phyloP scores from a whole-genome alignment of 2,113 vertebrate species.

The Protobothrops mucrosquamatus region DNA sequence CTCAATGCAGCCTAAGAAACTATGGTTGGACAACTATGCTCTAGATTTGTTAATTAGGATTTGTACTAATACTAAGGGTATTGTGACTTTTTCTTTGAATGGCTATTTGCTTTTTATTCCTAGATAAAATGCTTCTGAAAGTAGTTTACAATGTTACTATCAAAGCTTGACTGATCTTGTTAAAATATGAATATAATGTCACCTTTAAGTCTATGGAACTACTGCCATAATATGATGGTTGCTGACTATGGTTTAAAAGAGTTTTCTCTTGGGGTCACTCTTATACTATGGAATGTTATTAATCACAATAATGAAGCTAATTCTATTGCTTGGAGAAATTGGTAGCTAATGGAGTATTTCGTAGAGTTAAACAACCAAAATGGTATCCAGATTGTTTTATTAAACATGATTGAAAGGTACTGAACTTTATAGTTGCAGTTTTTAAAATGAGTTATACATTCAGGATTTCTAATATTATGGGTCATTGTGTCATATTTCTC shows the following conservation, averaged over 20 bases:
- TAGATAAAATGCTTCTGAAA: not conserved
- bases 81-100: not conserved
- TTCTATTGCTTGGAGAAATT: slow-evolving; percentile 11
- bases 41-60: not conserved
- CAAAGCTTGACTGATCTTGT: not conserved
- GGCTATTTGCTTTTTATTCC: not conserved
- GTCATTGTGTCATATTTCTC: not conserved
- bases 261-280: not conserved
- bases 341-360: not conserved
- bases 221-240: not conserved
- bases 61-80: not conserved
- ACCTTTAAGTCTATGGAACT: not conserved
- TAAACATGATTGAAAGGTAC: slow-evolving; percentile 6
- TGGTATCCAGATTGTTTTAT: not conserved
- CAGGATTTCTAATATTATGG: slow-evolving; percentile 23
- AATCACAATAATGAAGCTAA: not conserved
- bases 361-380: not conserved
- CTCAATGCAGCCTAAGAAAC: not conserved
- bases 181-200: not conserved
- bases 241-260: not conserved
- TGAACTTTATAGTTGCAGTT: slow-evolving; percentile 43
- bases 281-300: not conserved
- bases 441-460: slow-evolving; percentile 52
- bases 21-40: not conserved
- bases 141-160: not conserved